Conservation (phyloP, 2,888 invertebrate species). For the Calameuta filiformis region DNA sequence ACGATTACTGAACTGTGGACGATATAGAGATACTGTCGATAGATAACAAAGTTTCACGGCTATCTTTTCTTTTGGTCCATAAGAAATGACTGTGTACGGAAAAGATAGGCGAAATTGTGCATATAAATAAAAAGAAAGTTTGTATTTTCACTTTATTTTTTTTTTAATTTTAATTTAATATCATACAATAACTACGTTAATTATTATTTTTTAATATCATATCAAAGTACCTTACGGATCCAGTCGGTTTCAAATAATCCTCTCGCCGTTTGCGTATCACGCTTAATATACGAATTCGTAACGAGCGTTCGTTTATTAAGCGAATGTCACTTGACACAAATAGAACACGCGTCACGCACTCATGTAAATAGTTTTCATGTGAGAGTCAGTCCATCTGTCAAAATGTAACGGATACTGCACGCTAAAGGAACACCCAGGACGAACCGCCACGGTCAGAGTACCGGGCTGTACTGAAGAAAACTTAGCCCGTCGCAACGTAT, state of each 20-base stretch:
- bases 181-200: background rate
- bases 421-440: slow-evolving; percentile 17
- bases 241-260: background rate
- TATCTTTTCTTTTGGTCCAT: background rate
- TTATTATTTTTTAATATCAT: background rate
- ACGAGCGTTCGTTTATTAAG: background rate
- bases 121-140: background rate
- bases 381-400: background rate
- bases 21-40: background rate
- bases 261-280: background rate
- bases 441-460: slow-evolving; percentile 48
- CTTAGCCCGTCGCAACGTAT: background rate
- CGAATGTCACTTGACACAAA: background rate
- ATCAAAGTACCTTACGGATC: background rate
- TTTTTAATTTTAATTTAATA: background rate
- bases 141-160: background rate
- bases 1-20: background rate
- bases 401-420: background rate
- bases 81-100: background rate
- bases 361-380: background rate
- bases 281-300: background rate
- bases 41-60: background rate
- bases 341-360: background rate
- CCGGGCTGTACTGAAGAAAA: slow-evolving; percentile 51
- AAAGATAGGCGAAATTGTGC: background rate